A percentile compares a stretch with the other conserved stretches of the same genome.
Conservation (phyloP, 2,113 vertebrate genomes). For the Elaphurus davidianus region DNA sequence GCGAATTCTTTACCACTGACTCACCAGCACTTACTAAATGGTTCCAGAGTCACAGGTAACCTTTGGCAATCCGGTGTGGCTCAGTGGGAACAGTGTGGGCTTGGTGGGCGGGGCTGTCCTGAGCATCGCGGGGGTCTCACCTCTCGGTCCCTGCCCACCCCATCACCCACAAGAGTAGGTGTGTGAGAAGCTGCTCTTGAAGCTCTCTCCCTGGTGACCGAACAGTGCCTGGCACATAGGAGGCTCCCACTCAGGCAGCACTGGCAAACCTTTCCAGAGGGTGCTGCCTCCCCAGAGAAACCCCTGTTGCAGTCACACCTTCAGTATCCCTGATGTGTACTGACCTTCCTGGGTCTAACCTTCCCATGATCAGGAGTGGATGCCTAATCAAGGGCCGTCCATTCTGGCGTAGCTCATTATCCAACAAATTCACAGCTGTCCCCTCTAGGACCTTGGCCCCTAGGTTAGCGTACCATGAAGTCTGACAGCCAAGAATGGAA, state of each 20-base stretch:
- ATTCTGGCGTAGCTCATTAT: not conserved
- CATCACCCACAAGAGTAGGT: not conserved
- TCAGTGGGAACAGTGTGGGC: not conserved
- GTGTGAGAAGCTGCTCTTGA: not conserved
- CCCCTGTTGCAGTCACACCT: not conserved
- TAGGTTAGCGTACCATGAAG: not conserved
- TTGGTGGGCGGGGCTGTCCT: not conserved
- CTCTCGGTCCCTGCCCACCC: not conserved
- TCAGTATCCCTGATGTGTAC: not conserved
- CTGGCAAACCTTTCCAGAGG: not conserved
- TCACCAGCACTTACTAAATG: not conserved
- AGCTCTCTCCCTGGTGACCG: not conserved
- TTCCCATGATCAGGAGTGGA: not conserved
- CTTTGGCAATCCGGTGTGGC: not conserved
- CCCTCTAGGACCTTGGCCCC: not conserved
- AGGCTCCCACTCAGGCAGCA: rapidly evolving
- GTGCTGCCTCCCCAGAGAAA: rapidly evolving
- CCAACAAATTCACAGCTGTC: not conserved
- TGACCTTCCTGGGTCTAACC: not conserved
- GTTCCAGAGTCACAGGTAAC: not conserved
- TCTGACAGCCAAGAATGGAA: not conserved
- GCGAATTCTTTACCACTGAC: not conserved
- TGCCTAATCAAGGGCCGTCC: not conserved
- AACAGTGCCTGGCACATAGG: not conserved
- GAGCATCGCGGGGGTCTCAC: not conserved